Evolutionary conservation across 2,797 vertebrate genomes (phyloP), one percentile per base, ranked within the genome.

Genomic region (Babyrousa celebensis): DNA sequence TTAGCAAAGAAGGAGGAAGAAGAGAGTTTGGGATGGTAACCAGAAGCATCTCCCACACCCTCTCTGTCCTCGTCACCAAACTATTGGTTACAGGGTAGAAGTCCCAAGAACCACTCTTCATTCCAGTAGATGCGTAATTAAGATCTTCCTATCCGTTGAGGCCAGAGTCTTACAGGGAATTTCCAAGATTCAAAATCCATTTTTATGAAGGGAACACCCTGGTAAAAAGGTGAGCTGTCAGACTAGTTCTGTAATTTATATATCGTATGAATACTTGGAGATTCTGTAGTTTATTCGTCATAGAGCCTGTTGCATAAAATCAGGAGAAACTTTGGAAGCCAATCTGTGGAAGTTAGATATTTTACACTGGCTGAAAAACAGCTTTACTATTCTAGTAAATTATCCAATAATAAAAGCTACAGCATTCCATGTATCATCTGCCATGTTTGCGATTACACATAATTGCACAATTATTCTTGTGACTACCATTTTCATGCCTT

Each of bases 351-450:
- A 80, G 75, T 67, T 9, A 40, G 80, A 62, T 72, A 40, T 78
- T 74, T 65, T 80, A 68, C 54, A 56, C 36, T 85, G n/a, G 20
- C 40, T 85, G 21, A 74, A 85, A 85, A 92, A 40, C 9, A 85
- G 63, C 36, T 36, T 77, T 85, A 40, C 15, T 79, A 17, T 89
- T 68, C 89, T 62, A 80, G 79, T 40, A 74, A 74, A 74, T n/a
- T 85, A 74, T 43, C 40, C 36, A 68, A 48, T 85, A 89, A 89
- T 79, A 68, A 89, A 92, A 80, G n/a, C 60, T 75, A 21, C 68
- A 5, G 27, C 40, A 12, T 16, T 36, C 56, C 58, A 5, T 58
- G 75, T 56, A 78, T 78, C 88, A 94, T 60, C 72, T 29, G 85
- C 78, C 17, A 2, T 52, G 23, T 72, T 74, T 60, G 67, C 79